These are phyloP conservation scores for Takifugu rubripes DNA, from an alignment of 2,797 vertebrate species.

Conservation along the genomic window DNA sequence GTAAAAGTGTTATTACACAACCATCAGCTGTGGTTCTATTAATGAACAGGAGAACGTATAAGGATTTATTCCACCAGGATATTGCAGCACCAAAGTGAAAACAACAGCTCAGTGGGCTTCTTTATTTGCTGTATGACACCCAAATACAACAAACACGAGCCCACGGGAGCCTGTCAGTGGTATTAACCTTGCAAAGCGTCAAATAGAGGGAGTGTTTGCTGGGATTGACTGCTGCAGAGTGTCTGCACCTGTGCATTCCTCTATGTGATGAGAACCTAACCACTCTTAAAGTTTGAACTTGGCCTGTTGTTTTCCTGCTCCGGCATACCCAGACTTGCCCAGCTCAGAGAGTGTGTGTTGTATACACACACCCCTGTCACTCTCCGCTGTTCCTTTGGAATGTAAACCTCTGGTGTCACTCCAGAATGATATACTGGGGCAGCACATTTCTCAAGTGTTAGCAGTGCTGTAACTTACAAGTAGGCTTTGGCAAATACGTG, in stretches of 20 bases:
- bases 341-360: slow-evolving; percentile 50
- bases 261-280: slow-evolving; percentile 36
- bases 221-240: slow-evolving; percentile 50
- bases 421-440: slow-evolving; percentile 8
- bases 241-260: slow-evolving; percentile 72
- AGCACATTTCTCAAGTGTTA: slow-evolving; percentile 24
- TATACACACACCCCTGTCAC: slow-evolving; percentile 62
- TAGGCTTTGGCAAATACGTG: too few species aligned
- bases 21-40: slow-evolving; percentile 58
- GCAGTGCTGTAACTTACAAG: slow-evolving; percentile 17
- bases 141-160: slow-evolving; percentile 15
- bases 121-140: slow-evolving; percentile 46
- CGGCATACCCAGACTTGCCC: slow-evolving; percentile 65
- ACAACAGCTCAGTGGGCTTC: slow-evolving; percentile 17
- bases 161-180: slow-evolving; percentile 45
- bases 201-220: slow-evolving; percentile 53
- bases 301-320: slow-evolving; percentile 49
- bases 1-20: slow-evolving; percentile 65
- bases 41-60: slow-evolving; percentile 29
- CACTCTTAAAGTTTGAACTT: slow-evolving; percentile 54
- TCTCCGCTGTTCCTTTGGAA: slow-evolving; percentile 53
- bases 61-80: slow-evolving; percentile 31
- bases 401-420: slow-evolving; percentile 54
- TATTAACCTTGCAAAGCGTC: slow-evolving; percentile 44
- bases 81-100: slow-evolving; percentile 15